Conservation (phyloP, 2,113 vertebrate species). For the Cochlearius cochlearius region DNA sequence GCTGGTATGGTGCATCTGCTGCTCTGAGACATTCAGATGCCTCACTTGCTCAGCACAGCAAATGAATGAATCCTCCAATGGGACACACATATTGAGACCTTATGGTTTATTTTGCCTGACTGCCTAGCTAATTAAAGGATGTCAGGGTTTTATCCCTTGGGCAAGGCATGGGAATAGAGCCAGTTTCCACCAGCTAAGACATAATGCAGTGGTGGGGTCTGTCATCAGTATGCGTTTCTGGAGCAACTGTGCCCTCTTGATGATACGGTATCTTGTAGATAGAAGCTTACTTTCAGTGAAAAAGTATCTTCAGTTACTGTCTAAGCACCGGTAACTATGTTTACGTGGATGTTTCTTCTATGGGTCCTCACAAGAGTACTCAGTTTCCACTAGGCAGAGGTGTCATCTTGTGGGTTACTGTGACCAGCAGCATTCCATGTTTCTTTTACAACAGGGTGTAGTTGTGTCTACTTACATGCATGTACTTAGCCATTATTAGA, state of each 20-base stretch:
- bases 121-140: not conserved
- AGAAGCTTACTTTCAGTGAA: not conserved
- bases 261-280: not conserved
- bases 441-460: not conserved
- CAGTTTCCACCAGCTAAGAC: not conserved
- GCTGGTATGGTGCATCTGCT: not conserved
- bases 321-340: not conserved
- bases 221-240: not conserved
- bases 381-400: not conserved
- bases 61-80: not conserved
- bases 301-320: not conserved
- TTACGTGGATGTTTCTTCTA: accelerated
- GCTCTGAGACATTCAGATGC: not conserved
- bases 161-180: not conserved
- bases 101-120: not conserved
- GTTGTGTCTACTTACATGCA: not conserved
- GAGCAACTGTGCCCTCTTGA: not conserved
- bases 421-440: not conserved
- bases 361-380: not conserved
- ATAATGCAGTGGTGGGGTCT: not conserved
- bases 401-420: not conserved
- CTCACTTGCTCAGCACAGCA: not conserved
- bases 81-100: not conserved
- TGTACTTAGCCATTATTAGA: not conserved
- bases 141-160: not conserved